Base-by-base conservation (phyloP, 1,140 invertebrate species). In the Chionoecetes opilio region DNA sequence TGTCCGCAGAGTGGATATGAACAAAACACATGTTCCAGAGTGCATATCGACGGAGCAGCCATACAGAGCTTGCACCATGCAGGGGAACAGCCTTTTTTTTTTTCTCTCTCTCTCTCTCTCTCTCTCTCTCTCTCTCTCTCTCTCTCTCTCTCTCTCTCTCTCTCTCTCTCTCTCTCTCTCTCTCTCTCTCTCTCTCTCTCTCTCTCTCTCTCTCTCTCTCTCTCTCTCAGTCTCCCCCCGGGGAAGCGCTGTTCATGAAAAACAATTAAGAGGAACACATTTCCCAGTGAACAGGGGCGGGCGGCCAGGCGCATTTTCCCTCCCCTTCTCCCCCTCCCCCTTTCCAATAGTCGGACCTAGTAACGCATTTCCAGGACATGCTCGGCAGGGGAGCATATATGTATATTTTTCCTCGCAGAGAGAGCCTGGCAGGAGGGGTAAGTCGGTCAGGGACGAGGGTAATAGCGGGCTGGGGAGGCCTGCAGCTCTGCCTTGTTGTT, bases 171-270 rank as follows among this genome's bases (percentile, higher is more conserved):
- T 31, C 88, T 41, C 37, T 32, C 37, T 41, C 88, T 41, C 88
- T 37, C 37, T 32, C 37, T 29, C 2, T 38, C 88, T 38, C 87
- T 38, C 38, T 63, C 89, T 63, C 89, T 75, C 90, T 75, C 90
- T 75, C 90, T 75, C 90, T 75, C 31, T 41, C 2, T 38, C 88
- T 38, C 87, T 38, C 38, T 63, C 89, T 63, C 89, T 75, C 90
- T 75, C 90, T 75, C 90, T 75, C 90, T 75, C 31, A 82, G n/a
- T 11, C 91, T 41, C 82, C 85, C 91, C 91, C 91, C 63, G 92
- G 92, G 92, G 82, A 93, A 93, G 82, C 92, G 84, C 92, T 93
- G 92, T 93, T 93, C 92, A 93, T 93, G 92, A 93, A 93, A 93
- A 93, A 93, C 92, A 93, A 93, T 93, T 93, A 93, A 93, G 82